Base-by-base conservation (phyloP, 1,140 invertebrate genomes). In the Zaprionus taronus region DNA sequence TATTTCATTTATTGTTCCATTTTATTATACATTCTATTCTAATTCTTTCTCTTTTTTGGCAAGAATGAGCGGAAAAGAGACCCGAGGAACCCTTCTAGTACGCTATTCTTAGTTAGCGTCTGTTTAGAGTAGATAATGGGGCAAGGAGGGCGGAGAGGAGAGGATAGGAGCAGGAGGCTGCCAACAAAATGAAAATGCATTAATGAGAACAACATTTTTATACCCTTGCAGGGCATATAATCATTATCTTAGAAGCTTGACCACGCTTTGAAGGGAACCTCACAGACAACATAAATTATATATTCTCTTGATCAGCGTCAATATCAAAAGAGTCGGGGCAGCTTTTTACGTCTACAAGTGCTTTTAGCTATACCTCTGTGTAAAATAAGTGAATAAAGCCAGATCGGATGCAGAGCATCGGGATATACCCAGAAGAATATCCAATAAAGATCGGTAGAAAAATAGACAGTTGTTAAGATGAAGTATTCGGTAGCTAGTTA, bases 1-100 rank as follows among this genome's bases (percentile, higher is more conserved):
- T 71, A 65, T 80, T 80, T 62, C 55, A 76, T 80, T 80, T 80
- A 41, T 67, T 67, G 63, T 80, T 80, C 73, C 28, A 77, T 70
- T 80, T 74, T 65, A 66, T 64, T 65, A 63, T 80, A 65, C 28
- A 64, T 57, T 79, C 80, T 80, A 72, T 80, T 74, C 5, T 38
- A 38, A 70, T 49, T 64, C 64, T 26, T 66, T 41, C 20, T 41
- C 31, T 47, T 72, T 53, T 64, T 55, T 38, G 77, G 62, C n/a
- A 55, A 41, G 55, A 72, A 79, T 53, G 62, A 68, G 26, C 51
- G 0, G 51, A 5, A 56, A 56, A 26, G n/a, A 28, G 12, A 55
- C 28, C 9, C 15, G 51, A 5, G 20, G 7, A 56, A 78, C 74
- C 76, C 77, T 77, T 78, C 72, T 79, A 62, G 65, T 77, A 76